Base-by-base conservation (phyloP, 2,888 invertebrate genomes). In the Drosophila emarginata region DNA sequence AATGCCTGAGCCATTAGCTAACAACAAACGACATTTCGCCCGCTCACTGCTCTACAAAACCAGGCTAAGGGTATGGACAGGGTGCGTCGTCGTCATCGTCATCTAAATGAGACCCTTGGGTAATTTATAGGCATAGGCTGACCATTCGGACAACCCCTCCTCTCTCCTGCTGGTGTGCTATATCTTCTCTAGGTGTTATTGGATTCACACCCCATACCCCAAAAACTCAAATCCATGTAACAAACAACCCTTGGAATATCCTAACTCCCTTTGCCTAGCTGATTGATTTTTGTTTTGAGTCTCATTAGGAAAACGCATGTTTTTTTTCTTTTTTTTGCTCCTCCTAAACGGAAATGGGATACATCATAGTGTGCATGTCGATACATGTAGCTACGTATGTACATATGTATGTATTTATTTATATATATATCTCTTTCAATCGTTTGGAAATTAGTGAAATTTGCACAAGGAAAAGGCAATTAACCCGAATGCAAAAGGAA, bases 91-190 rank as follows among this genome's bases (percentile, higher is more conserved):
- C 26, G 36, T 50, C 26, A 23, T 50, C 15, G 40, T 54, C 50
- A 56, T 56, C 36, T 11, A 15, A 77, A 77, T 64, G 58, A 73
- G 28, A 67, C 72, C 73, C 67, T 62, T 65, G 70, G 73, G 72
- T 69, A 74, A 83, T 78, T 80, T 83, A 76, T 72, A 23, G 61
- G 64, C 51, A 28, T 53, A 50, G 45, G 1, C 21, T 21, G 21
- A 21, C 21, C 45, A 45, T 45, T 45, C 21, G 11, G 61, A 26
- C 54, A 54, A 32, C 59, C 45, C 51, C 14, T 50, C 54, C 37
- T 21, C 70, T 21, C 32, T 32, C 11, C 2, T 32, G 11, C 11
- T 32, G 2, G 7, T 32, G 2, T 21, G 63, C 70, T 26, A 1
- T 63, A 52, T 18, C 45, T 51, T 39, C 32, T 32, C 21, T 40